phyloP scores from a whole-genome alignment of 1,140 invertebrate genomes.

The Nylanderia fulva region DNA sequence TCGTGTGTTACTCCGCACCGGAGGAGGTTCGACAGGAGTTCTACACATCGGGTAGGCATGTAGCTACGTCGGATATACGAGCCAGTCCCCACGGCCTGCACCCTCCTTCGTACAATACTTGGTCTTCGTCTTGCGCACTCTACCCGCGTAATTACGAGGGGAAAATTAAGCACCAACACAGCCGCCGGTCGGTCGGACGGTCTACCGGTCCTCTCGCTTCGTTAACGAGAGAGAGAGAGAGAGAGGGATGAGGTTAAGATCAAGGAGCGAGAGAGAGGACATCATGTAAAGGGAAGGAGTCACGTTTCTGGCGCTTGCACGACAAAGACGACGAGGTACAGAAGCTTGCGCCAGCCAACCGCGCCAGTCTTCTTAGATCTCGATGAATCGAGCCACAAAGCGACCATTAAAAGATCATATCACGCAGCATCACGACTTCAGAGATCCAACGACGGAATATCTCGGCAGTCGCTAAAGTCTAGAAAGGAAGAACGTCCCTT shows the following conservation, averaged over 20 bases:
- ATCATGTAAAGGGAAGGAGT: constrained; percentile 74
- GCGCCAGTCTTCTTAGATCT: constrained; percentile 81
- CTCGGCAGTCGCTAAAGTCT: constrained; percentile 58
- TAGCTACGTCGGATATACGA: constrained; percentile 73
- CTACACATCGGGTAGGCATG: constrained; percentile 69
- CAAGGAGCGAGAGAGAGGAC: constrained; percentile 68
- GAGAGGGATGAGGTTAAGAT: constrained; percentile 50
- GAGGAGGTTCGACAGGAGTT: constrained; percentile 69
- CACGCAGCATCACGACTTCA: constrained; percentile 78
- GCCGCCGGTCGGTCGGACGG: constrained; percentile 82
- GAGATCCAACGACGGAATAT: constrained; percentile 76
- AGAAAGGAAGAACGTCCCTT: constrained; percentile 70
- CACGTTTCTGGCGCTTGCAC: constrained; percentile 75
- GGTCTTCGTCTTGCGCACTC: constrained; percentile 76
- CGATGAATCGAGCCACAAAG: constrained; percentile 85
- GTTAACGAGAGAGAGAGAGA: constrained; percentile 78
- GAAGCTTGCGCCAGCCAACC: constrained; percentile 75
- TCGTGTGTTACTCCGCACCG: constrained; percentile 50
- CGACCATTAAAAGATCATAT: constrained; percentile 86
- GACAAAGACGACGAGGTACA: constrained; percentile 79
- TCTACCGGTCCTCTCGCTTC: constrained; percentile 80
- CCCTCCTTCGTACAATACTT: constrained; percentile 75
- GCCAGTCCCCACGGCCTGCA: constrained; percentile 69
- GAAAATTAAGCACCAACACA: constrained; percentile 85
- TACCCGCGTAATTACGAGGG: constrained; percentile 84